Conservation (phyloP, 2,113 vertebrate species). For the Galemys pyrenaicus region DNA sequence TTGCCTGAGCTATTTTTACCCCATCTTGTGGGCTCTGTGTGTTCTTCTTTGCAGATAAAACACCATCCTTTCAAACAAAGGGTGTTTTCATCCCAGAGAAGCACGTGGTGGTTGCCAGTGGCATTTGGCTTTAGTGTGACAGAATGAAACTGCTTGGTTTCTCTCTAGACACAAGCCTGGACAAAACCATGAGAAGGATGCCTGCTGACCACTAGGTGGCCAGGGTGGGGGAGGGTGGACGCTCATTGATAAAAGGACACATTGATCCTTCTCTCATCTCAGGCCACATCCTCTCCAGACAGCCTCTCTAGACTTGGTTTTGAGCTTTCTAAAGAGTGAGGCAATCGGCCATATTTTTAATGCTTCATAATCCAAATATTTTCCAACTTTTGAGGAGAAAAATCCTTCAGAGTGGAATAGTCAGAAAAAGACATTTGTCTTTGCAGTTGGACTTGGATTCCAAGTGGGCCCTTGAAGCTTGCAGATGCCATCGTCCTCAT, state of each 20-base stretch:
- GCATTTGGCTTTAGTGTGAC: constrained; percentile 79
- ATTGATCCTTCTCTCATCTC: neutral
- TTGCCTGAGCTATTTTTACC: constrained; percentile 35
- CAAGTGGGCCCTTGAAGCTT: neutral
- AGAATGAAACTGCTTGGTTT: constrained; percentile 68
- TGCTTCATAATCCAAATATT: neutral
- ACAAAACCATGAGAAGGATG: constrained; percentile 24
- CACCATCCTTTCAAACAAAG: constrained; percentile 76
- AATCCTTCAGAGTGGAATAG: neutral
- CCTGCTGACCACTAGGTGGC: neutral
- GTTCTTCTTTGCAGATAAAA: constrained; percentile 49
- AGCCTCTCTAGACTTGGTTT: neutral
- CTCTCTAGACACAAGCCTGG: constrained; percentile 58
- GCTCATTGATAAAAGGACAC: neutral
- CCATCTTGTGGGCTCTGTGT: neutral
- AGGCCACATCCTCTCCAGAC: neutral
- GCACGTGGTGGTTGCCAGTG: constrained; percentile 57
- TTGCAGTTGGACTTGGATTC: neutral
- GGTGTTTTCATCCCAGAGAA: constrained; percentile 56
- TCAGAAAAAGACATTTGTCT: neutral
- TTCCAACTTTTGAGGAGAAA: neutral
- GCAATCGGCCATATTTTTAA: neutral
- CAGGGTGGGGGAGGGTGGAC: neutral
- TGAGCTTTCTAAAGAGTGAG: neutral
- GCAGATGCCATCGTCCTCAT: neutral